Conservation (phyloP, 2,888 invertebrate species). For the Acrocera orbiculus region DNA sequence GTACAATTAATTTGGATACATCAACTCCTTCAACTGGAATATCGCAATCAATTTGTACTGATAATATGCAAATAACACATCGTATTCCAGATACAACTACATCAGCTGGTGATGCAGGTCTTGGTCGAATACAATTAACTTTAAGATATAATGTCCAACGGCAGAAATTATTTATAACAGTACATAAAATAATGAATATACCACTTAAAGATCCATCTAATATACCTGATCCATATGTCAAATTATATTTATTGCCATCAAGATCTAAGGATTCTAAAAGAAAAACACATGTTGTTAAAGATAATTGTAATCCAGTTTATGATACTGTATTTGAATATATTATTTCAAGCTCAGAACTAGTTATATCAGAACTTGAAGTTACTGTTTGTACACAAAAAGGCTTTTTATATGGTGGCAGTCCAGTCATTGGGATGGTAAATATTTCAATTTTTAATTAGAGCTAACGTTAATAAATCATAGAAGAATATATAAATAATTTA, state of each 20-base stretch:
- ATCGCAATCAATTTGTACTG: no score
- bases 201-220: conserved; percentile 64
- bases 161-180: conserved; percentile 63
- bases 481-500: no score
- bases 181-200: conserved; percentile 80
- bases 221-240: conserved; percentile 81
- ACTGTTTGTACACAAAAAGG: conserved; percentile 80
- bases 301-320: conserved; percentile 78
- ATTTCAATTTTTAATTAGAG: no score
- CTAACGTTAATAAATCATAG: no score
- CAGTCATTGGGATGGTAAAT: conserved; percentile 61
- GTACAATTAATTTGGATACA: conserved; percentile 15
- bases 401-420: conserved; percentile 60
- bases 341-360: conserved; percentile 63
- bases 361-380: conserved; percentile 59
- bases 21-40: conserved; percentile 16
- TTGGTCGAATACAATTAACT: conserved; percentile 70
- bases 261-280: conserved; percentile 72
- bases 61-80: conserved; percentile 32
- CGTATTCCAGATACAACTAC: conserved; percentile 41
- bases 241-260: conserved; percentile 69
- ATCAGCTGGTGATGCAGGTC: conserved; percentile 52
- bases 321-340: conserved; percentile 85
- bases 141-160: conserved; percentile 69
- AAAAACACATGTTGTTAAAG: conserved; percentile 65